Percentiles rank a stretch among this genome's conserved stretches.
Evolutionary conservation across 2,888 invertebrate species (phyloP).

Genomic region (Drosophila maculinotata): DNA sequence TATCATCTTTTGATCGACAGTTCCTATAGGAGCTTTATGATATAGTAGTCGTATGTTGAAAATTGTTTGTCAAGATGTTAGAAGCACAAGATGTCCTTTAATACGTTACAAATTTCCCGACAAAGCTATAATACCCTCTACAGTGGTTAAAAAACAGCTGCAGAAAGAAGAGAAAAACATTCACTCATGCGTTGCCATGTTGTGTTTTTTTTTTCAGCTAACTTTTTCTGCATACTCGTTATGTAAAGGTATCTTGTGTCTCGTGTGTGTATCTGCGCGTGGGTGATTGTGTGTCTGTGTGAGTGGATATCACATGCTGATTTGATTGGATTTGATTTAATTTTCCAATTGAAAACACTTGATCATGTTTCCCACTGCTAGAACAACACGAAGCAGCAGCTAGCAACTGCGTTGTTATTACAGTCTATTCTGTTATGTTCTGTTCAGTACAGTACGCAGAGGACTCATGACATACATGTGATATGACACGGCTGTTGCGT

Average conservation of each 20-base stretch:
- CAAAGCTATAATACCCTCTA: no score
- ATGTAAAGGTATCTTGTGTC: slow-evolving; percentile 31
- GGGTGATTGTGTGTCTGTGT: slow-evolving; percentile 23
- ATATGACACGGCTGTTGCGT: slow-evolving; percentile 42
- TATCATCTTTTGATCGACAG: no score
- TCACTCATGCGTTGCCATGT: slow-evolving; percentile 65
- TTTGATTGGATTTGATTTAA: slow-evolving; percentile 82
- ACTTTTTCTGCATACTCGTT: slow-evolving; percentile 31
- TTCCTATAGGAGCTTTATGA: no score
- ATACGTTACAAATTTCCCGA: no score
- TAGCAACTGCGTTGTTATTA: slow-evolving; percentile 27
- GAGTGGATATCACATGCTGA: slow-evolving; percentile 66
- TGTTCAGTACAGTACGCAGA: slow-evolving; percentile 9
- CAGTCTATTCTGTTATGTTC: slow-evolving; percentile 15
- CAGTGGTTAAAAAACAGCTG: no score
- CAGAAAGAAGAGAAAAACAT: slow-evolving; percentile 27
- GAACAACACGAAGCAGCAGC: slow-evolving; percentile 46
- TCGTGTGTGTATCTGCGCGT: slow-evolving; percentile 22
- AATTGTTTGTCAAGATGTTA: no score
- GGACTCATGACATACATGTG: slow-evolving; percentile 1
- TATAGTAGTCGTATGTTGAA: no score
- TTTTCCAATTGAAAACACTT: slow-evolving; percentile 83
- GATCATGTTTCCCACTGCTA: slow-evolving; percentile 60
- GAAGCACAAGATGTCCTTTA: no score
- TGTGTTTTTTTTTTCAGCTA: slow-evolving; percentile 17